These are phyloP conservation scores for Tenthredo scrophulariae DNA, from an alignment of 2,888 invertebrate species.

Conservation along the genomic window DNA sequence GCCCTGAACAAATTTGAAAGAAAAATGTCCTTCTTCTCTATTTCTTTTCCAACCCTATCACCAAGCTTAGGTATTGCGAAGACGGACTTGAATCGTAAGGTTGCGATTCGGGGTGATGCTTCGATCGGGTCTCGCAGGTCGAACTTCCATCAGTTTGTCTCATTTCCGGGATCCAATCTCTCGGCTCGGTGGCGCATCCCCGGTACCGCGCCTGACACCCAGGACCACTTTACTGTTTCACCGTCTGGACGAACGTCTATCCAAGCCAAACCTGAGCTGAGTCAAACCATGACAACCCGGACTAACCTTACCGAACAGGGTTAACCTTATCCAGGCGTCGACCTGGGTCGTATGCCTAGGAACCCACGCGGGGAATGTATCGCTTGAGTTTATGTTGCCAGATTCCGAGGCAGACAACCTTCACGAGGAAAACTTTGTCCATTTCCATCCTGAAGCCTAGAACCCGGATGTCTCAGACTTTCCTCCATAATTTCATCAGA, in stretches of 20 bases:
- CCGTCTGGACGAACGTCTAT: conserved; percentile 43
- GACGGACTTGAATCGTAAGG: not conserved
- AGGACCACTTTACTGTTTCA: conserved; percentile 61
- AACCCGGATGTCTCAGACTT: conserved; percentile 60
- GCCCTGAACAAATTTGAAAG: no score
- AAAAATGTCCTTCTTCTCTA: not conserved
- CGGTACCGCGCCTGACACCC: conserved; percentile 56
- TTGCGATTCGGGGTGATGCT: conserved; percentile 45
- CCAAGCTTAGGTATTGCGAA: not conserved
- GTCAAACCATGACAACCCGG: conserved; percentile 59
- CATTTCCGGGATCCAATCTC: conserved; percentile 77
- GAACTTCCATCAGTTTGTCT: conserved; percentile 74
- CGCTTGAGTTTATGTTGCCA: conserved; percentile 42
- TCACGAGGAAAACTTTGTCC: conserved; percentile 71
- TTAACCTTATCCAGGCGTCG: conserved; percentile 67
- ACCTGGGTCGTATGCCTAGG: conserved; percentile 32
- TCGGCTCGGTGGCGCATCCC: conserved; percentile 65
- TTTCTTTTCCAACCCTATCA: not conserved
- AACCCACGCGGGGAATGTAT: conserved; percentile 41
- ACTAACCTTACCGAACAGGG: conserved; percentile 58
- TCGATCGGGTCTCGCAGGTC: conserved; percentile 59
- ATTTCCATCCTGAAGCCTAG: conserved; percentile 69
- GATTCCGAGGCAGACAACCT: conserved; percentile 42
- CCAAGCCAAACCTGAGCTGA: conserved; percentile 54
- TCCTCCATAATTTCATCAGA: conserved; percentile 43